These are phyloP conservation scores for Stercorarius parasiticus DNA, from an alignment of 2,113 vertebrate species.

Conservation along the genomic window DNA sequence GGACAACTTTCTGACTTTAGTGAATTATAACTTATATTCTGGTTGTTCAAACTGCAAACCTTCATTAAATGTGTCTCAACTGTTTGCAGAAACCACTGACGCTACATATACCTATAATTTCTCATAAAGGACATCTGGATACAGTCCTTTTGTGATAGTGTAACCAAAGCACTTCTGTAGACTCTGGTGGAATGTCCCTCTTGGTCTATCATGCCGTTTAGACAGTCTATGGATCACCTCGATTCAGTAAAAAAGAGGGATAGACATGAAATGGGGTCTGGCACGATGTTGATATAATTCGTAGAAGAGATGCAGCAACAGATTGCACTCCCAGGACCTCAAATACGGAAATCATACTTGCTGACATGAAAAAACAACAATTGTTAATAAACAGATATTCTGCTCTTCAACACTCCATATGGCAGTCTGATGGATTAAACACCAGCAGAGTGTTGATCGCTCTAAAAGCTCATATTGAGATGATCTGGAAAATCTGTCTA, in stretches of 20 bases:
- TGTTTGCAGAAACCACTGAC: neutral
- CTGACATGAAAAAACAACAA: constrained; percentile 39
- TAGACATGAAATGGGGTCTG: neutral
- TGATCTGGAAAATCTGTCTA: constrained; percentile 67
- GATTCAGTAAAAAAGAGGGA: neutral
- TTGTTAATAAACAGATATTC: constrained; percentile 64
- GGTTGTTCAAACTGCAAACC: neutral
- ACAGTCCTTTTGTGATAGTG: neutral
- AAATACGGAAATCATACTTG: neutral
- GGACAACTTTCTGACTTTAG: neutral
- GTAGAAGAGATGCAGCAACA: neutral
- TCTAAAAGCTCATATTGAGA: constrained; percentile 62
- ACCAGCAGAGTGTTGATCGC: constrained; percentile 60
- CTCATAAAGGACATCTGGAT: neutral
- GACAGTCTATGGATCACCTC: neutral
- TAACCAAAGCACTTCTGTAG: neutral
- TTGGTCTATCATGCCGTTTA: neutral
- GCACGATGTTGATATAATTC: neutral
- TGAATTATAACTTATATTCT: neutral
- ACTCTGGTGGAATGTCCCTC: neutral
- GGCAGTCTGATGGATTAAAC: constrained; percentile 61
- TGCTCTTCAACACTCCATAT: constrained; percentile 60
- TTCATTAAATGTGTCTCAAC: neutral
- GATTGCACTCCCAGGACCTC: neutral
- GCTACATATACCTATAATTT: neutral